Conservation (phyloP, 2,888 invertebrate species). For the Kuschelorhynchus macadamiae region DNA sequence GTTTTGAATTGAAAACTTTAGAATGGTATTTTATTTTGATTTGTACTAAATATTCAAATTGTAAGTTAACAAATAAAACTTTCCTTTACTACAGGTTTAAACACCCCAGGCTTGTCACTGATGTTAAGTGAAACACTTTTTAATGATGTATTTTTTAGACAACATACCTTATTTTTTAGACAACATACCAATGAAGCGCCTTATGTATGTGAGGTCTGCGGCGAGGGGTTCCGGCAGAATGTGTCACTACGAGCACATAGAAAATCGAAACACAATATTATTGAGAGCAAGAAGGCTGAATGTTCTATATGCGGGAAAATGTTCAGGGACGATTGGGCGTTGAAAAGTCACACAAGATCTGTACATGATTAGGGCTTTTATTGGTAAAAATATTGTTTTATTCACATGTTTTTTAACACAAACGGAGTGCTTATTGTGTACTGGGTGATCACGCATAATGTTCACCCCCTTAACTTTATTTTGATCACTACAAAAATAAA, state of each 20-base stretch:
- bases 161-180: too few species aligned
- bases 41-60: too few species aligned
- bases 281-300: conserved; percentile 55
- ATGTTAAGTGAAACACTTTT: too few species aligned
- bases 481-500: too few species aligned
- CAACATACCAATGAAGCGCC: conserved; percentile 62
- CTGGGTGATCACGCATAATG: too few species aligned
- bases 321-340: conserved; percentile 47
- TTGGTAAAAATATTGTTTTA: conserved; percentile 12
- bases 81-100: too few species aligned
- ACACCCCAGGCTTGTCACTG: too few species aligned
- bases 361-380: conserved; percentile 36
- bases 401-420: neutral
- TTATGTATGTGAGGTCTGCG: conserved; percentile 60
- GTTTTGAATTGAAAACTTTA: too few species aligned
- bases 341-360: conserved; percentile 44
- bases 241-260: conserved; percentile 60
- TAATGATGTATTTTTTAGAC: too few species aligned
- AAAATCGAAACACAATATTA: conserved; percentile 60
- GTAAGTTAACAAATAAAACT: too few species aligned
- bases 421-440: neutral
- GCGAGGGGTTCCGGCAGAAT: conserved; percentile 61
- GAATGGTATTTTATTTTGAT: too few species aligned
- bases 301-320: conserved; percentile 58
- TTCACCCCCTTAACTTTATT: too few species aligned